Percentiles rank a stretch among this genome's conserved stretches.
Evolutionary conservation across 2,113 vertebrate species (phyloP).

Genomic region (Anhinga rufa): DNA sequence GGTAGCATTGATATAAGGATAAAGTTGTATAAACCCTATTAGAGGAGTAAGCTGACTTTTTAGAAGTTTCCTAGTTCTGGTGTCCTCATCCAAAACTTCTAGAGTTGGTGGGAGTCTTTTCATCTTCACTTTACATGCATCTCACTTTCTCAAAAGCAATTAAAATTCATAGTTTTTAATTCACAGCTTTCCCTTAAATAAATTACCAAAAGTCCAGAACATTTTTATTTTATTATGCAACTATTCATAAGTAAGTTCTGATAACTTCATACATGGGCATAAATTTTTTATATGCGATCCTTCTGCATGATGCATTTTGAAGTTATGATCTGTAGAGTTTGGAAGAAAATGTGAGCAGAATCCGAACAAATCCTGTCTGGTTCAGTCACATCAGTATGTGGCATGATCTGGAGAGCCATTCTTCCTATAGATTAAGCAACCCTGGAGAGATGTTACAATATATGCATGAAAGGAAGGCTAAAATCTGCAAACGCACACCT

Average conservation of each 20-base stretch:
- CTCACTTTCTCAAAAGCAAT: not conserved
- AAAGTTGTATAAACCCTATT: not conserved
- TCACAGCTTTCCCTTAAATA: not conserved
- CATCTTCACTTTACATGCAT: not conserved
- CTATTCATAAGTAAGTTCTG: not conserved
- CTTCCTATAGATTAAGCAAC: not conserved
- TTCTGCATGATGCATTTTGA: not conserved
- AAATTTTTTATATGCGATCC: not conserved
- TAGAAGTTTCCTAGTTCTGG: not conserved
- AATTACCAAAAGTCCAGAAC: not conserved
- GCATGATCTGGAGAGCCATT: not conserved
- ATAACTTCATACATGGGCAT: not conserved
- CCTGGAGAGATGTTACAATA: not conserved
- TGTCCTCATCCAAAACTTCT: not conserved
- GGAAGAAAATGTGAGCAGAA: not conserved
- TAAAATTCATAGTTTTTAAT: not conserved
- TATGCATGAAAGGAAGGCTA: not conserved
- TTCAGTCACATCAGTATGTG: not conserved
- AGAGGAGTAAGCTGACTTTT: not conserved
- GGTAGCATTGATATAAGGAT: not conserved
- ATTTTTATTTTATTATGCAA: not conserved
- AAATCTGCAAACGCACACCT: not conserved
- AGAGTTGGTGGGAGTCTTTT: not conserved
- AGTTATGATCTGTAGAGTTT: not conserved
- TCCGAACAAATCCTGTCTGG: not conserved